These are phyloP conservation scores for Epinephelus coioides DNA, from an alignment of 2,797 vertebrate genomes.

Conservation along the genomic window DNA sequence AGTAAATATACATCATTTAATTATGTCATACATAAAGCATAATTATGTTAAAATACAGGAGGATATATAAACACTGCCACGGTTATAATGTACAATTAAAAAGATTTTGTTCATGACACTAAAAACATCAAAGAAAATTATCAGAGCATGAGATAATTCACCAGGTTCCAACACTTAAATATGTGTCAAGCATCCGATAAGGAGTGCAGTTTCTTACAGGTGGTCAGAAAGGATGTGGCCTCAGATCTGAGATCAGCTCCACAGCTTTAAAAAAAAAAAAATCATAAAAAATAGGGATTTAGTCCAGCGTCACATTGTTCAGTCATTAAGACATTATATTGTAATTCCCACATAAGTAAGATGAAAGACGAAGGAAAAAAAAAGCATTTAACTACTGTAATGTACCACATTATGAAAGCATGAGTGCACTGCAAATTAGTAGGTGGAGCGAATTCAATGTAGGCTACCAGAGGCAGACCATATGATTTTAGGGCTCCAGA, in stretches of 20 bases:
- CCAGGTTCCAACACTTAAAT: neutral
- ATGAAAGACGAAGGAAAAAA: neutral
- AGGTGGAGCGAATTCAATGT: neutral
- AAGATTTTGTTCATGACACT: constrained; percentile 33
- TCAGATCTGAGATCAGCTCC: constrained; percentile 19
- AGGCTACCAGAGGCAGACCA: neutral
- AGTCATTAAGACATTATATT: constrained; percentile 21
- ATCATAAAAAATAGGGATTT: neutral
- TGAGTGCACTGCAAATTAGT: neutral
- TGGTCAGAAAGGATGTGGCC: neutral
- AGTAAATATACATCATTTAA: constrained; percentile 58
- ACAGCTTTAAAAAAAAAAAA: neutral
- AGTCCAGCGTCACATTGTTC: constrained; percentile 26
- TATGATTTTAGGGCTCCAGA: neutral
- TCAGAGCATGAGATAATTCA: neutral
- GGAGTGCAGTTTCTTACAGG: rapidly evolving
- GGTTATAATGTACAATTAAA: constrained; percentile 45
- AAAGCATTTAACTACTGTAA: neutral
- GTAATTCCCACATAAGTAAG: neutral
- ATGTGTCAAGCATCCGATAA: neutral
- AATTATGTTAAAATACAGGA: constrained; percentile 53
- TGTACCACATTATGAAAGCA: neutral
- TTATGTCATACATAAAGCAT: constrained; percentile 25
- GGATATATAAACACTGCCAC: constrained; percentile 57
- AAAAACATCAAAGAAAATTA: constrained; percentile 28